Evolutionary conservation across 2,113 vertebrate species (phyloP), one percentile per base, ranked within the genome.

Genomic region (Columba janthina): DNA sequence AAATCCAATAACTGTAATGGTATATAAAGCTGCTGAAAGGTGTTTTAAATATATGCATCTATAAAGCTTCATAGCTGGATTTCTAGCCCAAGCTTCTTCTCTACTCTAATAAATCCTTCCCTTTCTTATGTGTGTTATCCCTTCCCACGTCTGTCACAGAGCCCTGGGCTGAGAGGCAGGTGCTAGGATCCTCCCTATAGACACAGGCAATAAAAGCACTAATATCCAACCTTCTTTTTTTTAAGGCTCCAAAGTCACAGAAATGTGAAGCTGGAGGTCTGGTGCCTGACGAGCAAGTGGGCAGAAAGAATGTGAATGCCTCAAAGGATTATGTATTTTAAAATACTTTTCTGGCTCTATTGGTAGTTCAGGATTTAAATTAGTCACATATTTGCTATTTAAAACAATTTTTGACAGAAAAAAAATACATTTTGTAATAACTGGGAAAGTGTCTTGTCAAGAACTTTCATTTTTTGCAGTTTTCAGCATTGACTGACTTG

Each of bases 1-100:
- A 97, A 96, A 95, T 93, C 62, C 54, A 90, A 74, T 86, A 95
- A 82, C 76, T 75, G 29, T 79, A 89, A 86, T 81, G 74, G 90
- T 77, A 93, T 57, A 84, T 87, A 79, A 93, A 90, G 66, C 90
- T 94, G n/a, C 85, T 78, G 92, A 96, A 93, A 76, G 14, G 36
- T 90, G 83, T 90, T 94, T 95, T 93, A 93, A 96, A 85, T 91
- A 75, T 64, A 93, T 81, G 80, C 73, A 72, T 91, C 86, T 81
- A 60, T 83, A 89, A 94, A 90, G 48, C 48, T 93, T 88, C 76
- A 74, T 77, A 56, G 48, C 26, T 71, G 38, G 53, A 60, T 94
- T 84, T 94, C 73, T 78, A 53, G 44, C 48, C 80, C 73, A 87
- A 57, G 34, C 50, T 91, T 48, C 51, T 92, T 66, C 66, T 75